Conservation (phyloP, 2,888 invertebrate genomes). For the Zhuqinia jingwanae region DNA sequence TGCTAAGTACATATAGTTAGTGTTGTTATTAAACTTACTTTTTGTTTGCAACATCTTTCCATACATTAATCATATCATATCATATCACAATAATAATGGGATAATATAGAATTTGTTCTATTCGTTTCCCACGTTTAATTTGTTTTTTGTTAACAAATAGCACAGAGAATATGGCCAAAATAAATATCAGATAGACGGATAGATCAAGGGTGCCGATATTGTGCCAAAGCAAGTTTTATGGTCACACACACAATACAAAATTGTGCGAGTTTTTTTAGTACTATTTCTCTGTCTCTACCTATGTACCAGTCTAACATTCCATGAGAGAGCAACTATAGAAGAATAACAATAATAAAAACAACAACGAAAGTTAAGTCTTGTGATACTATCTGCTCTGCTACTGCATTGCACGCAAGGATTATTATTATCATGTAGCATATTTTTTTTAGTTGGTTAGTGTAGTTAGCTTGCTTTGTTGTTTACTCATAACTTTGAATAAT, state of each 20-base stretch:
- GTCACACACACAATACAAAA: not conserved
- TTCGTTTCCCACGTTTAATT: conserved; percentile 35
- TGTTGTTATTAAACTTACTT: too few relatives aligned
- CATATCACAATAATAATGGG: not conserved
- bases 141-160: not conserved
- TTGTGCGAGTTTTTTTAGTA: conserved; percentile 18
- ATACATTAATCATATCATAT: not conserved
- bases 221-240: conserved; percentile 27
- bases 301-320: not conserved
- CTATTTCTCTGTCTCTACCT: not conserved
- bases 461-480: too few relatives aligned
- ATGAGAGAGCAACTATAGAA: not conserved
- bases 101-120: not conserved
- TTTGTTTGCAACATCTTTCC: too few relatives aligned
- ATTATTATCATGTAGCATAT: not conserved
- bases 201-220: conserved; percentile 45
- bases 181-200: not conserved
- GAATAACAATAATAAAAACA: not conserved
- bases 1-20: too few relatives aligned
- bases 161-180: not conserved
- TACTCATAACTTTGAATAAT: too few relatives aligned
- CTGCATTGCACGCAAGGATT: conserved; percentile 27
- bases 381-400: conserved; percentile 7
- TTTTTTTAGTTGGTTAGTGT: too few relatives aligned
- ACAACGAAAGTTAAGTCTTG: conserved; percentile 8